phyloP scores from a whole-genome alignment of 1,140 invertebrate genomes.

The Vollenhovia emeryi region DNA sequence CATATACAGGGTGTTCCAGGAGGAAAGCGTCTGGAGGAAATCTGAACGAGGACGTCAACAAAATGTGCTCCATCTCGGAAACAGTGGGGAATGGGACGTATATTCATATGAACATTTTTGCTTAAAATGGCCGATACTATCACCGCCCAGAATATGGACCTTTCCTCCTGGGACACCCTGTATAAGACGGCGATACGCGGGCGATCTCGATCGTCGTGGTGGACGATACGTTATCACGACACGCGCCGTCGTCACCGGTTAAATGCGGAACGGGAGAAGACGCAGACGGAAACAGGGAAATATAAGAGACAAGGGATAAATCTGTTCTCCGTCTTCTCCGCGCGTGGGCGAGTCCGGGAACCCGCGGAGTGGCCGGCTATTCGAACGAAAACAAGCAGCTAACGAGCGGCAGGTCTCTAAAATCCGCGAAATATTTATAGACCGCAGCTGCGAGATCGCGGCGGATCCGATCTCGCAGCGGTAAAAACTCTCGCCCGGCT shows the following conservation, averaged over 20 bases:
- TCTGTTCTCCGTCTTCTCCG: slow-evolving; percentile 8
- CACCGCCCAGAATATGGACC: too few relatives aligned
- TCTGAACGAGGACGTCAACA: too few relatives aligned
- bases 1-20: too few relatives aligned
- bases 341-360: slow-evolving; percentile 34
- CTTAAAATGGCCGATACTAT: too few relatives aligned
- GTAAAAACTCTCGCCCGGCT: background rate
- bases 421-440: slow-evolving; percentile 54
- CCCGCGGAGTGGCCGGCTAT: background rate
- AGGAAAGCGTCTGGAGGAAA: too few relatives aligned
- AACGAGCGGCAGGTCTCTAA: slow-evolving; percentile 16
- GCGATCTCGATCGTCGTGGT: background rate
- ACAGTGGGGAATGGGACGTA: too few relatives aligned
- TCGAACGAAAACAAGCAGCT: slow-evolving; percentile 45
- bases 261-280: slow-evolving; percentile 8
- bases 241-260: slow-evolving; percentile 2
- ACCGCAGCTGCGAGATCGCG: slow-evolving; percentile 39
- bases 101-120: too few relatives aligned
- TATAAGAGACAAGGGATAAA: slow-evolving; percentile 11
- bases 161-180: too few relatives aligned
- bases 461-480: background rate
- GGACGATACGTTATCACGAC: background rate
- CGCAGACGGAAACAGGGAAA: background rate
- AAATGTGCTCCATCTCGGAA: too few relatives aligned
- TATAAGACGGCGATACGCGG: background rate